phyloP scores from a whole-genome alignment of 2,113 vertebrate genomes.

The Heterochromis multidens region DNA sequence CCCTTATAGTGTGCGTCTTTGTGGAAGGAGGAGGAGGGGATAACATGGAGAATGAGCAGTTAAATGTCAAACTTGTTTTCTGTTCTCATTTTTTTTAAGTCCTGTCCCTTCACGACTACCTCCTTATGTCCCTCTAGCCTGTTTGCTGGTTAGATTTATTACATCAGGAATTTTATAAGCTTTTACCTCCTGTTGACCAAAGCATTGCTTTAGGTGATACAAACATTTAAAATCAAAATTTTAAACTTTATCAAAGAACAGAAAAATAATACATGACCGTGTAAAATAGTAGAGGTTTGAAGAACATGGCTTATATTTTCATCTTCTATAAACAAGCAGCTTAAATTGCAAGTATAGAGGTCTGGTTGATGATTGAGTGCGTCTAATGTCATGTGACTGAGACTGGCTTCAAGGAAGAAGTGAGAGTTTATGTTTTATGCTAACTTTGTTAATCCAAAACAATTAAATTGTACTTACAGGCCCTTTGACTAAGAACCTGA shows the following conservation, averaged over 20 bases:
- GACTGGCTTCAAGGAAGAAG: neutral
- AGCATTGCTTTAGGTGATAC: neutral
- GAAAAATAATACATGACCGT: neutral
- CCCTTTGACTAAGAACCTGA: neutral
- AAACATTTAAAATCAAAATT: neutral
- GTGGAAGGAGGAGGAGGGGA: neutral
- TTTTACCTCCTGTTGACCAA: neutral
- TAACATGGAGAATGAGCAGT: neutral
- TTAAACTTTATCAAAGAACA: neutral
- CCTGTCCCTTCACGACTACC: slow-evolving; percentile 20
- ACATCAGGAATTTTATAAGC: neutral
- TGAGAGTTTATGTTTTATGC: neutral
- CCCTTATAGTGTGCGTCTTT: slow-evolving; percentile 24
- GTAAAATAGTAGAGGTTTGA: neutral
- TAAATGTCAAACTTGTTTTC: slow-evolving; percentile 61
- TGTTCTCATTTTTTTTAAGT: neutral
- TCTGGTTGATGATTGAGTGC: neutral
- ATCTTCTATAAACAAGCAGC: neutral
- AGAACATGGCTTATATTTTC: neutral
- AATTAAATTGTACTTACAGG: neutral
- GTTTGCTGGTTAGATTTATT: neutral
- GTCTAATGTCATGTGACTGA: neutral
- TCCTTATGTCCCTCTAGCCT: neutral
- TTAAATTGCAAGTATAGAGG: neutral
- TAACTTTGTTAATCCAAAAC: neutral